Conservation (phyloP, 1,140 invertebrate genomes). For the Neoseiulus cucumeris region DNA sequence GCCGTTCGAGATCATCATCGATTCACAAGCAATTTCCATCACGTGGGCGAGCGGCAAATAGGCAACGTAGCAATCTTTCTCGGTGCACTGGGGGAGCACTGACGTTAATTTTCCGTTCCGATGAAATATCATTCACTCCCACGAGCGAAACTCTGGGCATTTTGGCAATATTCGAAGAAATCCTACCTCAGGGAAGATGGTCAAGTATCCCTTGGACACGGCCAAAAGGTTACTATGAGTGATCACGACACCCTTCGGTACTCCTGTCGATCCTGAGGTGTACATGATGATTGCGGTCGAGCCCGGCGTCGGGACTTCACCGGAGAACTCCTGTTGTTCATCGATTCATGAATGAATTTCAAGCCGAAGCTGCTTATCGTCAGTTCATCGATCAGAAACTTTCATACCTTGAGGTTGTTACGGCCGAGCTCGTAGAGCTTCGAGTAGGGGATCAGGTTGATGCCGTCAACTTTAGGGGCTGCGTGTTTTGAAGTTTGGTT, state of each 20-base stretch:
- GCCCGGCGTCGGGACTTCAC: slow-evolving; percentile 34
- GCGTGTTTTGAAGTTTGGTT: slow-evolving; percentile 31
- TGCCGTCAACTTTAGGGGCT: slow-evolving; percentile 27
- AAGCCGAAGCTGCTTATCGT: not conserved
- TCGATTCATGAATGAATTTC: slow-evolving; percentile 17
- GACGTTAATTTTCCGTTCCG: no score
- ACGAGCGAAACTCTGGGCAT: no score
- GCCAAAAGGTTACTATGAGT: slow-evolving; percentile 16
- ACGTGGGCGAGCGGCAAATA: slow-evolving; percentile 14
- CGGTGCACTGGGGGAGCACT: not conserved
- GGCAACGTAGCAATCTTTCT: not conserved
- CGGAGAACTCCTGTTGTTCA: slow-evolving; percentile 21
- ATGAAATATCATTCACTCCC: no score
- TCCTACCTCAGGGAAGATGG: not conserved
- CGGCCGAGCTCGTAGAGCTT: slow-evolving; percentile 32
- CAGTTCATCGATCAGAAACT: no score
- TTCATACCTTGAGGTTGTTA: slow-evolving; percentile 20
- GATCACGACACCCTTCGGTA: slow-evolving; percentile 21
- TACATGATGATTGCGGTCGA: slow-evolving; percentile 35
- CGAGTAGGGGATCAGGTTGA: slow-evolving; percentile 42
- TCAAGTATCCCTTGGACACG: not conserved
- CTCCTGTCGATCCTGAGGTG: slow-evolving; percentile 23
- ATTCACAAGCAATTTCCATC: slow-evolving; percentile 11
- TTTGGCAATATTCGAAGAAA: no score
- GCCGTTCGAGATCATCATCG: slow-evolving; percentile 32